Base-by-base conservation (phyloP, 2,888 invertebrate genomes). In the Diplolepis rosae region DNA sequence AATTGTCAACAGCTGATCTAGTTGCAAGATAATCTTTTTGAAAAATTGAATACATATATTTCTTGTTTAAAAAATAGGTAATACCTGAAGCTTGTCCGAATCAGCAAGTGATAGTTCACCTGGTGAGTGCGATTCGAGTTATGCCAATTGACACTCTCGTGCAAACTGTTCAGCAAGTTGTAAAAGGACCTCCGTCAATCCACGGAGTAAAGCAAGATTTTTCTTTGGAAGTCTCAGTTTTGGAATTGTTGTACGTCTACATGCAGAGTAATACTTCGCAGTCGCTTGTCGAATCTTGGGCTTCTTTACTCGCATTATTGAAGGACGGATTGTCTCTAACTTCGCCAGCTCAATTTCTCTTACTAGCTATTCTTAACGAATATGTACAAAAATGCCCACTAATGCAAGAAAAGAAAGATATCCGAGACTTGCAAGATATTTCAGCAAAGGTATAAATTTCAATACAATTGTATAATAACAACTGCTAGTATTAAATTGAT, bases 131-230 rank as follows among this genome's bases (percentile, higher is more conserved):
- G 35, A 94, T 96, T 76, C 92, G 95, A 76, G 95, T 95, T 1
- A 93, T 97, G 90, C 95, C 96, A 2, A 92, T 95, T 82, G 96
- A 96, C 84, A 94, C 94, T 67, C 91, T 96, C 80, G 93, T 97
- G 61, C 94, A 94, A 89, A 95, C 95, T 4, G 92, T 96, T 22
- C 93, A 94, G 82, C 94, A 94, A 85, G 95, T 96, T 72, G 93
- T 96, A 32, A 95, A 94, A 86, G 93, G 94, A 74, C 95, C 95
- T 15, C 93, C 93, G 1, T 90, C 91, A 2, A 91, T 91, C 65
- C 90, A 91, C 30, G 92, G 93, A 48, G 90, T 93, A 5, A 92
- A 91, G 80, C 87, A 90, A 45, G 92, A 91, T 75, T 90, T 91
- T 76, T 91, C 91, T 66, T 90, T 96, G 74, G 96, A 96, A 88